Conservation (phyloP, 2,888 invertebrate genomes). For the Melanostoma scalare region DNA sequence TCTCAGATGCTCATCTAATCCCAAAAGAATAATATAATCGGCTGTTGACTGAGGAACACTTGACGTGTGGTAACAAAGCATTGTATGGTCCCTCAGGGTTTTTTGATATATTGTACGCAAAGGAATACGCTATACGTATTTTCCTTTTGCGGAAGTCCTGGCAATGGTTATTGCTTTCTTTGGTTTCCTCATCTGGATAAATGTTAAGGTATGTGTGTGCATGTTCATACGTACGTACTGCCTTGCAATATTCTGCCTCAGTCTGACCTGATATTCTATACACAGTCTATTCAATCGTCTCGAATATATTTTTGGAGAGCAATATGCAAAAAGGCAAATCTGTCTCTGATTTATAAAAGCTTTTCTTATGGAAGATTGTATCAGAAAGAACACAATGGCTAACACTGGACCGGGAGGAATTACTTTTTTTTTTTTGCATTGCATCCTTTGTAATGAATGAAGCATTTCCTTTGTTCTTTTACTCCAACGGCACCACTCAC, state of each 20-base stretch:
- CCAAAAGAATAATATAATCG: conserved; percentile 9
- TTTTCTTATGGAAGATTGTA: too few species aligned
- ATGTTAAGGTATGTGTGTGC: too few species aligned
- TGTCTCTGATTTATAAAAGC: conserved; percentile 5
- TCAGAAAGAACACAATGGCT: neutral
- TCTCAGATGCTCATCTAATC: conserved; percentile 3
- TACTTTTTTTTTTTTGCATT: neutral
- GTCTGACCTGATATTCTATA: neutral
- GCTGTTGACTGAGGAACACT: conserved; percentile 11
- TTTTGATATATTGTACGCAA: too few species aligned
- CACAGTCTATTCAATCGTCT: neutral
- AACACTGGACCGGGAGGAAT: conserved; percentile 8
- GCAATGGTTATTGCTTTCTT: too few species aligned
- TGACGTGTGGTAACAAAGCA: conserved; percentile 4
- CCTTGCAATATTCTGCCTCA: too few species aligned
- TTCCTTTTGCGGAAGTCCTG: too few species aligned
- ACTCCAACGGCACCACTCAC: neutral
- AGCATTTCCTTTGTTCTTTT: conserved; percentile 11
- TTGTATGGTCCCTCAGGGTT: neutral
- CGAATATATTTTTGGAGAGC: too few species aligned
- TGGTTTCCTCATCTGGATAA: too few species aligned
- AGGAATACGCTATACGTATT: too few species aligned
- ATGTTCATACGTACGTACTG: too few species aligned
- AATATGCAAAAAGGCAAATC: neutral
- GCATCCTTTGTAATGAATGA: conserved; percentile 2